A percentile compares a stretch with the other conserved stretches of the same genome.
These are phyloP conservation scores for Gadopsis marmoratus DNA, from an alignment of 2,797 vertebrate species.

Conservation along the genomic window DNA sequence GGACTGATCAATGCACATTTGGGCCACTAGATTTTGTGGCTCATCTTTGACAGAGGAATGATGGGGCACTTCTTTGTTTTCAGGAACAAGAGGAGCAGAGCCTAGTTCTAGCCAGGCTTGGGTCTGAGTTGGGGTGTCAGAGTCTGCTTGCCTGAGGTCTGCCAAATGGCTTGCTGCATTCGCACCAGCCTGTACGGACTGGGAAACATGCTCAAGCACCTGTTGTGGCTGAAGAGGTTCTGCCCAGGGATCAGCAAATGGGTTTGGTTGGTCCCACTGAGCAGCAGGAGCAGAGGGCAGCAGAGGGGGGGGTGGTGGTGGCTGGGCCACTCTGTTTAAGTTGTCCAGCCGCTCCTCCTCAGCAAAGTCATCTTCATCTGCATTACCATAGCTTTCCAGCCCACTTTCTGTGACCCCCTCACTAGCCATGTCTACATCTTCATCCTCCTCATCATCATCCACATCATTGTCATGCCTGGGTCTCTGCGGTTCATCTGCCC, in stretches of 20 bases:
- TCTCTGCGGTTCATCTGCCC: constrained; percentile 74
- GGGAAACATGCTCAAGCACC: constrained; percentile 17
- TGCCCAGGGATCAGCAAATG: constrained; percentile 75
- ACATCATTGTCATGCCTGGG: constrained; percentile 77
- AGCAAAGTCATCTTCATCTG: constrained; percentile 84
- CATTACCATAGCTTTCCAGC: constrained; percentile 84
- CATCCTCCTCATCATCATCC: constrained; percentile 80
- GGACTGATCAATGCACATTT: constrained; percentile 29
- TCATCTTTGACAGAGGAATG: constrained; percentile 41
- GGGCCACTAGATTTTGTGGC: constrained; percentile 21
- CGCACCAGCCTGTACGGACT: constrained; percentile 38
- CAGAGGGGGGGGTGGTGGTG: constrained; percentile 66
- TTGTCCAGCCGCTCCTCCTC: constrained; percentile 87
- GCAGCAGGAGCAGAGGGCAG: constrained; percentile 74
- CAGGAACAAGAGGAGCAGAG: constrained; percentile 39
- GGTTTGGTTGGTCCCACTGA: constrained; percentile 81
- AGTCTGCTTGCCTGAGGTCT: constrained; percentile 70
- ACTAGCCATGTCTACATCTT: constrained; percentile 87
- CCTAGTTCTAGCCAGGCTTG: constrained; percentile 69
- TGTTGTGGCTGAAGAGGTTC: constrained; percentile 65
- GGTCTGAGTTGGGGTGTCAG: constrained; percentile 70
- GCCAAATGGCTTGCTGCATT: constrained; percentile 56
- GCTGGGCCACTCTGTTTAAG: constrained; percentile 79
- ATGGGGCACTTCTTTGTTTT: constrained; percentile 41
- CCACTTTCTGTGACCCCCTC: constrained; percentile 85